A percentile compares a stretch with the other conserved stretches of the same genome.
phyloP scores from a whole-genome alignment of 2,113 vertebrate species.

The Grantiella picta region DNA sequence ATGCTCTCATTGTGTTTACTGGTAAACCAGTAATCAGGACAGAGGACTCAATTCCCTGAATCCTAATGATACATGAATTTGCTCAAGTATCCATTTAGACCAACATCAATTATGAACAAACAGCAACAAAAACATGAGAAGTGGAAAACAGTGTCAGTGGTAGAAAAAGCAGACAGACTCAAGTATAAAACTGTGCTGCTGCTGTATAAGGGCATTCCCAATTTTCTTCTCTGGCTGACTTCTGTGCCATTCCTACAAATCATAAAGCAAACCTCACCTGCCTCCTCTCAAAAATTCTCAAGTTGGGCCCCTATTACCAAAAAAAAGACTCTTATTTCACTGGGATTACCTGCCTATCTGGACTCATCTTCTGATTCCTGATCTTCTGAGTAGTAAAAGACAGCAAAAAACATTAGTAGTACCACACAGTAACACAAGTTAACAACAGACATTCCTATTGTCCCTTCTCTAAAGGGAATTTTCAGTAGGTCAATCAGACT shows the following conservation, averaged over 20 bases:
- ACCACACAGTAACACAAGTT: background rate
- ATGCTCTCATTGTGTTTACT: slow-evolving; percentile 38
- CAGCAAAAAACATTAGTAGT: background rate
- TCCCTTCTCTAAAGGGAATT: background rate
- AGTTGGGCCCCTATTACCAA: background rate
- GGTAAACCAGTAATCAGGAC: slow-evolving; percentile 1
- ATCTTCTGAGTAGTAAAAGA: background rate
- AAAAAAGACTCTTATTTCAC: background rate
- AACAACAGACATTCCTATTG: background rate
- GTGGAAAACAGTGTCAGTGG: background rate
- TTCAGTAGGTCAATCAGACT: background rate
- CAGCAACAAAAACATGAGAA: background rate
- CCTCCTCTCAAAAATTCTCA: background rate
- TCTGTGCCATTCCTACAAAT: background rate
- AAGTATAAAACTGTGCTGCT: background rate
- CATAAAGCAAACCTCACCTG: background rate
- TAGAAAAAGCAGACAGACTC: background rate
- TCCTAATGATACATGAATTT: background rate
- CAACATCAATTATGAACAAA: background rate
- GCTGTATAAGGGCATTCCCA: background rate
- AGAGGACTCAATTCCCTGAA: background rate
- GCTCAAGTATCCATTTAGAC: background rate
- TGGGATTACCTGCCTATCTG: background rate
- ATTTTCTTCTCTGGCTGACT: background rate
- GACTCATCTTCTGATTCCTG: background rate